A percentile compares a stretch with the other conserved stretches of the same genome.
Conservation (phyloP, 2,113 vertebrate species). For the Macrotus californicus region DNA sequence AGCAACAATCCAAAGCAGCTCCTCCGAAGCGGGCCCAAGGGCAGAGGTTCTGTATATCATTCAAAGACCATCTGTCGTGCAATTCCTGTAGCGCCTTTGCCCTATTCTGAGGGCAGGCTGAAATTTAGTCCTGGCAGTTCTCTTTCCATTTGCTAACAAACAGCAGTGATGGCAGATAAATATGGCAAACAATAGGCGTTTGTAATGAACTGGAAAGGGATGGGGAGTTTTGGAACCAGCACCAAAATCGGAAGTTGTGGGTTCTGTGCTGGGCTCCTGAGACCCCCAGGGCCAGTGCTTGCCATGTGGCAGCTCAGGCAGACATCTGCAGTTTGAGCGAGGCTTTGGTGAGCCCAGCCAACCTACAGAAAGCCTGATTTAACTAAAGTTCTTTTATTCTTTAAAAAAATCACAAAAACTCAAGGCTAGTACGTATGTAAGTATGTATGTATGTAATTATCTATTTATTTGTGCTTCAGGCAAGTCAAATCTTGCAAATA, state of each 20-base stretch:
- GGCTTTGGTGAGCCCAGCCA: slow-evolving; percentile 78
- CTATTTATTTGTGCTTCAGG: slow-evolving; percentile 43
- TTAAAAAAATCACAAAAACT: slow-evolving; percentile 44
- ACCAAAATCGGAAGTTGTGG: slow-evolving; percentile 79
- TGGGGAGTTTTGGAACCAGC: slow-evolving; percentile 82
- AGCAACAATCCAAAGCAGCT: slow-evolving; percentile 91
- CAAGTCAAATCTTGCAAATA: background rate
- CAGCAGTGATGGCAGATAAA: slow-evolving; percentile 90
- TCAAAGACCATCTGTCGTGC: slow-evolving; percentile 96
- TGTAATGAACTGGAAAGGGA: slow-evolving; percentile 87
- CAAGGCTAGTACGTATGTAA: slow-evolving; percentile 54
- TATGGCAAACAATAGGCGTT: slow-evolving; percentile 85
- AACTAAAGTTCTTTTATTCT: slow-evolving; percentile 79
- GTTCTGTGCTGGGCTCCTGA: slow-evolving; percentile 78
- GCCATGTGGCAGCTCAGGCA: slow-evolving; percentile 84
- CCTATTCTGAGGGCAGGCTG: slow-evolving; percentile 82
- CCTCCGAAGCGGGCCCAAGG: slow-evolving; percentile 90
- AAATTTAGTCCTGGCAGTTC: slow-evolving; percentile 87
- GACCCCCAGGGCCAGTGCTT: slow-evolving; percentile 80
- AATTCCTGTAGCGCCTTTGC: slow-evolving; percentile 85
- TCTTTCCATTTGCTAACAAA: slow-evolving; percentile 89
- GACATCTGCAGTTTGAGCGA: slow-evolving; percentile 82
- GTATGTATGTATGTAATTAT: background rate
- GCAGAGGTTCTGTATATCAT: slow-evolving; percentile 94
- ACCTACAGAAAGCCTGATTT: slow-evolving; percentile 83